These are phyloP conservation scores for Pterostichus madidus DNA, from an alignment of 2,888 invertebrate genomes.

Conservation along the genomic window DNA sequence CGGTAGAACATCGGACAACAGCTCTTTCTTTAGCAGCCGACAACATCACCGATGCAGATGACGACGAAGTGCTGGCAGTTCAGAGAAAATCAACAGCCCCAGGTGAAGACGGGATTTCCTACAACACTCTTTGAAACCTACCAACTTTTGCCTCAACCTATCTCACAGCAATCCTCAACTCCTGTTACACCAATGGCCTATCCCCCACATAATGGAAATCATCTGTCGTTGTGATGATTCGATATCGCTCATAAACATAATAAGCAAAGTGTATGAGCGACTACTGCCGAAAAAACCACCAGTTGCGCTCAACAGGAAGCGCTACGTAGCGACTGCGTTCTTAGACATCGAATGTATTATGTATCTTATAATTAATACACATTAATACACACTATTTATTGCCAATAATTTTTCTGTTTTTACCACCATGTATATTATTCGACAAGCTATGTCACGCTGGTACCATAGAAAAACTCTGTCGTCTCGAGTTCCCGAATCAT, in stretches of 20 bases:
- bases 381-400: too few relatives aligned
- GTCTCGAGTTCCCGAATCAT: background rate
- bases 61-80: too few relatives aligned
- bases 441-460: conserved; percentile 27
- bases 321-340: background rate
- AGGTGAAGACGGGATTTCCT: too few relatives aligned
- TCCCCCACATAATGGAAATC: background rate
- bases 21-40: too few relatives aligned
- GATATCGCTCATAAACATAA: background rate
- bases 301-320: background rate
- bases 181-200: background rate
- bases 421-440: too few relatives aligned
- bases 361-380: too few relatives aligned
- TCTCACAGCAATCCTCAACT: background rate
- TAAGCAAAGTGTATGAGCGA: background rate
- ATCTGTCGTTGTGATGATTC: conserved; percentile 1
- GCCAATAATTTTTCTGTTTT: too few relatives aligned
- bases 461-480: background rate
- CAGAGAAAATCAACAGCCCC: too few relatives aligned
- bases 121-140: too few relatives aligned
- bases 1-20: too few relatives aligned
- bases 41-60: too few relatives aligned
- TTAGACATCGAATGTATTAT: conserved; percentile 6
- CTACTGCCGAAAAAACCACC: background rate
- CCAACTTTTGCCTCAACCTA: too few relatives aligned